These are phyloP conservation scores for Thalassophryne amazonica DNA, from an alignment of 2,797 vertebrate species.

Conservation along the genomic window DNA sequence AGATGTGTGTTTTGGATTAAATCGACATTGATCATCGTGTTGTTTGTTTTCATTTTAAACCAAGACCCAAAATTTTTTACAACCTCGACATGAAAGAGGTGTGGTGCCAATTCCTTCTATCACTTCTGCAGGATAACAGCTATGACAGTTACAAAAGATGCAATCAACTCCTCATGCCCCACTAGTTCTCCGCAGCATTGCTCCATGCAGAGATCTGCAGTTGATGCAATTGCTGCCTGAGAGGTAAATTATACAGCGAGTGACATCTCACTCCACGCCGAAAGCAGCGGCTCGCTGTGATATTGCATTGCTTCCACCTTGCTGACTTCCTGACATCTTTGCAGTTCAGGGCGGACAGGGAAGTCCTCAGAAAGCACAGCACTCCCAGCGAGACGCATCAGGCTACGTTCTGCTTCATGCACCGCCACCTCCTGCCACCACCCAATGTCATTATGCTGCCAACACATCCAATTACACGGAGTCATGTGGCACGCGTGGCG, in stretches of 20 bases:
- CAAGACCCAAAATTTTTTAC: conserved; percentile 58
- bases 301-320: conserved; percentile 70
- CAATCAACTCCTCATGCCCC: conserved; percentile 49
- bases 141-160: conserved; percentile 54
- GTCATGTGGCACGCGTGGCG: conserved; percentile 39
- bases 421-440: conserved; percentile 54
- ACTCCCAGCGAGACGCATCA: conserved; percentile 27
- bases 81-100: conserved; percentile 37
- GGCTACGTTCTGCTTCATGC: conserved; percentile 59
- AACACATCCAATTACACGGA: conserved; percentile 67
- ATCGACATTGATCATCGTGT: conserved; percentile 70
- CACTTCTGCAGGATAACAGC: conserved; percentile 42
- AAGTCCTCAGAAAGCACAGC: conserved; percentile 45
- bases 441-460: conserved; percentile 67
- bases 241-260: conserved; percentile 68
- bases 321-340: conserved; percentile 66
- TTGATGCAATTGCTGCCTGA: conserved; percentile 40
- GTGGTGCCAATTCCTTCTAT: conserved; percentile 33
- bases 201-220: conserved; percentile 10
- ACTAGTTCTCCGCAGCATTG: conserved; percentile 17
- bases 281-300: conserved; percentile 51
- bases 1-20: conserved; percentile 76
- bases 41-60: too few relatives aligned
- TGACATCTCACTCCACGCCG: conserved; percentile 54
- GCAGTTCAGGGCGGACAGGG: conserved; percentile 33